These are phyloP conservation scores for Periophthalmodon schlosseri DNA, from an alignment of 2,113 vertebrate genomes.

Conservation along the genomic window DNA sequence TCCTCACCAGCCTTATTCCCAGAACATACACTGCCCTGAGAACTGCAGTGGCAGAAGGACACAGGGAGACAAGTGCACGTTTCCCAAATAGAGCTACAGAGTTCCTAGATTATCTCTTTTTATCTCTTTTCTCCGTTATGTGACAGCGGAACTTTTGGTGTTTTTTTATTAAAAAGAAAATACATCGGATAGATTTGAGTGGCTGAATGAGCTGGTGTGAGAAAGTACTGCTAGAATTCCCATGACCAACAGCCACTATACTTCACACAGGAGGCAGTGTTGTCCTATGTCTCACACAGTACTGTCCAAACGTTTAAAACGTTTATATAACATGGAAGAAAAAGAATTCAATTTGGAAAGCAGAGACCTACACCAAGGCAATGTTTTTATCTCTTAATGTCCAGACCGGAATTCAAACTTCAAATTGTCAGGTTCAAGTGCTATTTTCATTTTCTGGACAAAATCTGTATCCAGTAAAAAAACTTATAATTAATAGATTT, in stretches of 20 bases:
- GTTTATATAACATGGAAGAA: neutral
- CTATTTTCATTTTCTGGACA: neutral
- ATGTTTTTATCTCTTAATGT: neutral
- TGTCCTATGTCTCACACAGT: neutral
- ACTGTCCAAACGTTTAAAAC: neutral
- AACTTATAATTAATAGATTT: no score
- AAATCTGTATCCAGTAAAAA: no score
- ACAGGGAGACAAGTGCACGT: slow-evolving; percentile 56
- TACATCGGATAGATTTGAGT: slow-evolving; percentile 46
- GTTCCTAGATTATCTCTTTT: slow-evolving; percentile 47
- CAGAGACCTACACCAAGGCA: neutral
- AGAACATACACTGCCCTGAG: slow-evolving; percentile 58
- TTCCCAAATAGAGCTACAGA: slow-evolving; percentile 42
- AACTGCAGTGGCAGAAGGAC: slow-evolving; percentile 37
- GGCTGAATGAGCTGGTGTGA: slow-evolving; percentile 44
- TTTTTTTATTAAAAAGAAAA: slow-evolving; percentile 63
- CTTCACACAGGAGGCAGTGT: slow-evolving; percentile 32
- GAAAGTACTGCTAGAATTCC: slow-evolving; percentile 56
- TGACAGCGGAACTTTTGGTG: slow-evolving; percentile 52
- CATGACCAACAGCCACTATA: slow-evolving; percentile 56
- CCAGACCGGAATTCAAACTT: neutral
- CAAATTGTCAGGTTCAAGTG: neutral
- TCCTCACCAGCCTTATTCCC: slow-evolving; percentile 69
- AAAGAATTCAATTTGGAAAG: neutral
- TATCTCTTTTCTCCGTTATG: slow-evolving; percentile 62